phyloP scores from a whole-genome alignment of 1,140 invertebrate species.

The Sinella curviseta region DNA sequence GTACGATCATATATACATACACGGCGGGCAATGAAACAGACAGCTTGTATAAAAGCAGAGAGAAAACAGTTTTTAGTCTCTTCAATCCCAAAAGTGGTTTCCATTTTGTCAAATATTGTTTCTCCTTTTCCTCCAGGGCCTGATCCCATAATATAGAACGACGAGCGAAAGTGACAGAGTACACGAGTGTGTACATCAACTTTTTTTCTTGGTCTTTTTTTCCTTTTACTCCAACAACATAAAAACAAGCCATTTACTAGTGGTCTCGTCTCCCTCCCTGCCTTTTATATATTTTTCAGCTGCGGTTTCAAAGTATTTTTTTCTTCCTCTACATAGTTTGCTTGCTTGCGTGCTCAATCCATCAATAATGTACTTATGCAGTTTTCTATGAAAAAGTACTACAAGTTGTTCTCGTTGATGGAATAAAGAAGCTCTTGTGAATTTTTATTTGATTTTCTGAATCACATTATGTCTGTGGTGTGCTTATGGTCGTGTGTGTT shows the following conservation, averaged over 20 bases:
- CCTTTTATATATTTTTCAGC: background rate
- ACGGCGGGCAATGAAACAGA: too few species aligned
- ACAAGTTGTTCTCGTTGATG: background rate
- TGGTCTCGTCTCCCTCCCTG: too few species aligned
- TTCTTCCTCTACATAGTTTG: too few species aligned
- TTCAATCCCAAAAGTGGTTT: background rate
- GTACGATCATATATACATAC: too few species aligned
- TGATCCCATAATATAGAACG: background rate
- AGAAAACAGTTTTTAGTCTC: background rate
- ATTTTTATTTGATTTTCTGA: background rate
- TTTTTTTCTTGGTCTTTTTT: background rate
- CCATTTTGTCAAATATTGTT: background rate
- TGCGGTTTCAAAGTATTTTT: background rate
- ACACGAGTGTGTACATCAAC: background rate
- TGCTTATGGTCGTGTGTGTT: background rate
- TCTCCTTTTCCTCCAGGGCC: background rate
- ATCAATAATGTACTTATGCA: background rate
- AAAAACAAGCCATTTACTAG: too few species aligned
- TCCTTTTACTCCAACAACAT: too few species aligned
- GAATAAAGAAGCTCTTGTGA: background rate
- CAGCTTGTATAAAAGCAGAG: too few species aligned
- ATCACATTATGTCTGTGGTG: background rate
- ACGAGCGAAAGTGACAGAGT: background rate
- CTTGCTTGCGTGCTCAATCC: background rate
- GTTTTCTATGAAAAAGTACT: background rate